Evolutionary conservation across 2,888 invertebrate species (phyloP).

Genomic region (Charanyca ferruginea): DNA sequence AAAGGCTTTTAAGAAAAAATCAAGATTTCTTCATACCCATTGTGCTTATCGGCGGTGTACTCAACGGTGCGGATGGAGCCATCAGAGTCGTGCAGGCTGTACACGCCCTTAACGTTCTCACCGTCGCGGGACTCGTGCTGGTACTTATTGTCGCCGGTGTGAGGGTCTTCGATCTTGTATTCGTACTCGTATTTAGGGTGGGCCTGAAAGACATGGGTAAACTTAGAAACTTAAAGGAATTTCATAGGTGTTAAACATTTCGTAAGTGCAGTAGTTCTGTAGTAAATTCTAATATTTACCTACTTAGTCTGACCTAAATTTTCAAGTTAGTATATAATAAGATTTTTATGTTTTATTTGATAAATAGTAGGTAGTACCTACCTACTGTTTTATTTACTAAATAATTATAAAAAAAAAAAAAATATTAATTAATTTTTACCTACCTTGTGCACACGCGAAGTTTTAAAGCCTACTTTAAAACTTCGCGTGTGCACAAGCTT

Average conservation of each 20-base stretch:
- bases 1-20: slow-evolving; percentile 28
- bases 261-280: too few relatives aligned
- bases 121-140: slow-evolving; percentile 90
- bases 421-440: too few relatives aligned
- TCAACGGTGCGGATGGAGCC: slow-evolving; percentile 90
- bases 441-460: too few relatives aligned
- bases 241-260: too few relatives aligned
- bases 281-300: not conserved
- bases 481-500: too few relatives aligned
- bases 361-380: too few relatives aligned
- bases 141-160: slow-evolving; percentile 90
- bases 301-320: not conserved
- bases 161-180: slow-evolving; percentile 89
- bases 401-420: too few relatives aligned
- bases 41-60: slow-evolving; percentile 88
- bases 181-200: slow-evolving; percentile 90
- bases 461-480: too few relatives aligned
- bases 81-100: slow-evolving; percentile 90
- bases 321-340: not conserved
- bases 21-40: slow-evolving; percentile 78
- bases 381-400: too few relatives aligned
- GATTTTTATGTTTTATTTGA: too few relatives aligned
- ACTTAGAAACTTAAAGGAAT: too few relatives aligned
- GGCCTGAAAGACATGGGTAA: slow-evolving; percentile 67
- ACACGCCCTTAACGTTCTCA: slow-evolving; percentile 90